phyloP scores from a whole-genome alignment of 2,888 invertebrate species.

The Caprella mutica region DNA sequence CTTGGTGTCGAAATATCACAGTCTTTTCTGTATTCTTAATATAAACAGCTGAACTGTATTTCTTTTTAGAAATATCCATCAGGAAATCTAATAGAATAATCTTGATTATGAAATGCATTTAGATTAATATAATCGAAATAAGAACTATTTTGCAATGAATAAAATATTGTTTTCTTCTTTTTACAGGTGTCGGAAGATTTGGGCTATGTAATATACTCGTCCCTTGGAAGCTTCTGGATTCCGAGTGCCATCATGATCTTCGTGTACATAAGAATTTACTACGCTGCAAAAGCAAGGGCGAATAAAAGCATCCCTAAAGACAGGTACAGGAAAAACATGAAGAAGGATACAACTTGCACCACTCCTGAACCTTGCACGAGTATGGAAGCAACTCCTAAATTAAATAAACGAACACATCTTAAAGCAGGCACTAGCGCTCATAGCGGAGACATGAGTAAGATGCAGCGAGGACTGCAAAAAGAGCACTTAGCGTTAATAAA shows the following conservation, averaged over 20 bases:
- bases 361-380: not conserved
- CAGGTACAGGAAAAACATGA: conserved; percentile 36
- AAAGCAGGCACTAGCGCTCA: conserved; percentile 13
- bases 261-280: conserved; percentile 97
- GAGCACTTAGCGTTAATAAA: conserved; percentile 26
- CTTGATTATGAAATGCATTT: too few species aligned
- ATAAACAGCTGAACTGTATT: too few species aligned
- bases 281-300: conserved; percentile 84
- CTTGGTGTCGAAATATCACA: too few species aligned
- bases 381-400: not conserved
- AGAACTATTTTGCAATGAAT: too few species aligned
- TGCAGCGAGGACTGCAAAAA: conserved; percentile 14
- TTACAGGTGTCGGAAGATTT: conserved; percentile 86
- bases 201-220: conserved; percentile 95
- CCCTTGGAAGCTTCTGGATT: conserved; percentile 96
- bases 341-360: not conserved
- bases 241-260: conserved; percentile 99
- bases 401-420: not conserved
- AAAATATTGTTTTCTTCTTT: conserved; percentile 22
- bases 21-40: too few species aligned
- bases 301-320: conserved; percentile 54
- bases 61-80: too few species aligned
- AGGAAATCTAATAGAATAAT: too few species aligned
- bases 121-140: too few species aligned
- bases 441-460: conserved; percentile 2